Conservation (phyloP, 2,888 invertebrate genomes). For the Petrolisthes manimaculis region DNA sequence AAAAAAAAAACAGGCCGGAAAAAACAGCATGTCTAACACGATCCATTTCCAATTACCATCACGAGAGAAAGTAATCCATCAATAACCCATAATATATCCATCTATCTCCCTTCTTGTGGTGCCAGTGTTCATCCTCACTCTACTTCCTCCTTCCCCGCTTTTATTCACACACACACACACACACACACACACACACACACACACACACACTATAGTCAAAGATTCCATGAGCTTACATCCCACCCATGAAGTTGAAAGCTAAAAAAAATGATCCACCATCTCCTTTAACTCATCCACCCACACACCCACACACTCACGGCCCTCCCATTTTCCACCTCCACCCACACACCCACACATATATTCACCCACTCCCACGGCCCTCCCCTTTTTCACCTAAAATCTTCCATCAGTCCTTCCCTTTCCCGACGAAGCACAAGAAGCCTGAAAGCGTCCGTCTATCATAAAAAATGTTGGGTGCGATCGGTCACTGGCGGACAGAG, state of each 20-base stretch:
- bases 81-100: slow-evolving; percentile 20
- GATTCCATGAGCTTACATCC: not conserved
- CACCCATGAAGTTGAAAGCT: not conserved
- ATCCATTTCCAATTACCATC: slow-evolving; percentile 23
- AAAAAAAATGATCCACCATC: not conserved
- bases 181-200: slow-evolving; percentile 9
- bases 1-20: not conserved
- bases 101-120: not conserved
- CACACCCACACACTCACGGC: not conserved
- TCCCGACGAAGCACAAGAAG: not conserved
- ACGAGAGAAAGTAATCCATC: slow-evolving; percentile 24
- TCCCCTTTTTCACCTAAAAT: not conserved
- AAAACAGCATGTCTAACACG: not conserved
- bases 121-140: not conserved
- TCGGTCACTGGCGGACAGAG: slow-evolving; percentile 33
- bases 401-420: not conserved
- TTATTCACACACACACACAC: not conserved
- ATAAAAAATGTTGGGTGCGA: slow-evolving; percentile 2
- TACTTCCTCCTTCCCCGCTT: not conserved
- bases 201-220: not conserved
- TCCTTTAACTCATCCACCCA: not conserved
- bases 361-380: not conserved
- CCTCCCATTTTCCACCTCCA: not conserved
- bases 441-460: slow-evolving; percentile 20
- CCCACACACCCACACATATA: not conserved